These are phyloP conservation scores for Phaonia tiefii DNA, from an alignment of 2,888 invertebrate genomes.

Conservation along the genomic window DNA sequence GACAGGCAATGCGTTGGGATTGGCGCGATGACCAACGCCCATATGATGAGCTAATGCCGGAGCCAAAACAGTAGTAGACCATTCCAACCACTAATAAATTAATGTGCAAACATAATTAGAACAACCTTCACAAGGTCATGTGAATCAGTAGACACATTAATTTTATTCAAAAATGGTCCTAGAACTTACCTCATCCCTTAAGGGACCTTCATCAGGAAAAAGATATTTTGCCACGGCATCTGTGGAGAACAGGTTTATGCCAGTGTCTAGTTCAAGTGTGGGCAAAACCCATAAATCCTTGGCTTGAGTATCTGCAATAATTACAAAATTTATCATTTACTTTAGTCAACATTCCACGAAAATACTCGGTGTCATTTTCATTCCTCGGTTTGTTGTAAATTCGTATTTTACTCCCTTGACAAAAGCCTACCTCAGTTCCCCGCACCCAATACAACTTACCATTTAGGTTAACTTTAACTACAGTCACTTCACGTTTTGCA, in stretches of 20 bases:
- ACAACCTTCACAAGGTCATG: slow-evolving; percentile 60
- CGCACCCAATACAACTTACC: slow-evolving; percentile 81
- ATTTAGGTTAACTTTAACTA: slow-evolving; percentile 83
- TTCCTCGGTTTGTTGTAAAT: neutral
- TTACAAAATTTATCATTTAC: slow-evolving; percentile 69
- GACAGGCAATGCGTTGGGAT: slow-evolving; percentile 83
- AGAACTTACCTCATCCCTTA: slow-evolving; percentile 79
- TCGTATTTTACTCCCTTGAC: neutral
- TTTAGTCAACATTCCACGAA: neutral
- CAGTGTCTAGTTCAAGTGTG: slow-evolving; percentile 84
- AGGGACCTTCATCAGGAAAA: slow-evolving; percentile 81
- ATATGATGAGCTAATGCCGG: slow-evolving; percentile 83
- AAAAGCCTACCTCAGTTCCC: too few species aligned
- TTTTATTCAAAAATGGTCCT: neutral
- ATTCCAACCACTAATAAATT: slow-evolving; percentile 84
- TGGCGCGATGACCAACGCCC: slow-evolving; percentile 81
- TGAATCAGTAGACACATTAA: neutral
- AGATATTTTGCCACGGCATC: slow-evolving; percentile 87
- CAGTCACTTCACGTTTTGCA: slow-evolving; percentile 82
- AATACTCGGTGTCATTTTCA: neutral
- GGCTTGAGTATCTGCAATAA: slow-evolving; percentile 80
- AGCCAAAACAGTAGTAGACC: slow-evolving; percentile 84
- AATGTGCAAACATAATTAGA: slow-evolving; percentile 32
- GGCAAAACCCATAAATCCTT: slow-evolving; percentile 85
- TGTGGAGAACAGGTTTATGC: slow-evolving; percentile 85